phyloP scores from a whole-genome alignment of 30 jellyfish, hydroid and myxozoan genomes.

The Sanderia malayensis region DNA sequence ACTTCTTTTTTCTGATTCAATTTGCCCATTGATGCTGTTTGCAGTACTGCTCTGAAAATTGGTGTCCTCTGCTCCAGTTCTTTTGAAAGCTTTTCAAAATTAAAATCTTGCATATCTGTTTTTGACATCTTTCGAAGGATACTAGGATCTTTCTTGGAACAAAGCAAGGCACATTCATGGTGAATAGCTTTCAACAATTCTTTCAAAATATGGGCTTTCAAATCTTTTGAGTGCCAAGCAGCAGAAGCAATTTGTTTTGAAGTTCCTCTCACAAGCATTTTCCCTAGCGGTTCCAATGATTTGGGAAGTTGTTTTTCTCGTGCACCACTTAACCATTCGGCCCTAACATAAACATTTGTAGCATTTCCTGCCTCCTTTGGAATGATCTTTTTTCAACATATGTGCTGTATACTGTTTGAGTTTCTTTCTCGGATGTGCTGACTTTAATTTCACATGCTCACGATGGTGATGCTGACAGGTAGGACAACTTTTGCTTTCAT shows the following conservation, averaged over 20 bases:
- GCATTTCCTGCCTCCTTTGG: not conserved
- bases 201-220: not conserved
- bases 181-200: too few species aligned
- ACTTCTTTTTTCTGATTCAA: not conserved
- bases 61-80: not conserved
- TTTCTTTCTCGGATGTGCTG: too few species aligned
- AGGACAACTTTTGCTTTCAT: too few species aligned
- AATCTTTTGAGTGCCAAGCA: not conserved
- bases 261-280: conserved; percentile 25
- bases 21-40: not conserved
- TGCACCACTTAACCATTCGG: conserved; percentile 1
- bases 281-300: conserved; percentile 10
- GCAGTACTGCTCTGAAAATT: not conserved
- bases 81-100: not conserved
- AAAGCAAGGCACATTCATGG: conserved; percentile 7
- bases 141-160: conserved; percentile 13
- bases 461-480: too few species aligned
- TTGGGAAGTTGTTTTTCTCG: not conserved
- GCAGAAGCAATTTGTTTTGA: conserved; percentile 14
- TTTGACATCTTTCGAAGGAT: not conserved
- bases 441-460: too few species aligned
- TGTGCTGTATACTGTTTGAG: too few species aligned
- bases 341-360: not conserved
- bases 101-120: not conserved
- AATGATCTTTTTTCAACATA: too few species aligned